Base-by-base conservation (phyloP, 2,797 vertebrate species). In the Naso thynnoides region DNA sequence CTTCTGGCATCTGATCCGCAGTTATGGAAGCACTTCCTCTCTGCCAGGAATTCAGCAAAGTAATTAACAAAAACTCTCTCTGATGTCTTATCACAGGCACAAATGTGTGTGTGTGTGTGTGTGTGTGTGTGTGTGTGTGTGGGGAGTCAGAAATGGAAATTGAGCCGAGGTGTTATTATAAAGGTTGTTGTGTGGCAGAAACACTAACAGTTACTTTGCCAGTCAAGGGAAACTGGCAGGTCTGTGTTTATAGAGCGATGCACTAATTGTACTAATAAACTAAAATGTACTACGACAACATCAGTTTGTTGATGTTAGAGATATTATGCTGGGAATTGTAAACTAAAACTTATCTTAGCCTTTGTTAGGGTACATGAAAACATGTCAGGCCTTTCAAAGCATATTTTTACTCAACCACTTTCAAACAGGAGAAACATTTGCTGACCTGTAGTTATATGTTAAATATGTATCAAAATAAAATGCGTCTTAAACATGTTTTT, bases 1-100 rank as follows among this genome's bases (percentile, higher is more conserved):
- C 74, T 73, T 50, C 76, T 83, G 62, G 56, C 83, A 73, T 87
- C 84, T 71, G 76, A 83, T 74, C 55, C 24, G 45, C 60, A 60
- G 76, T 89, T 70, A 84, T 84, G 71, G 88, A 89, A 88, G 86
- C 73, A 74, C 78, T 81, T 89, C 86, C 88, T 87, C 73, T 78
- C 64, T 86, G 76, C 78, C 85, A 87, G 83, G 87, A 93, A 90
- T 83, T 81, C 71, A 81, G 81, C 55, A 6, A 60, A 58, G 71
- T 73, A 87, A 91, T 90, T 87, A 88, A 79, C 83, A 70, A 75
- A 81, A 85, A 57, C 55, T 70, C 77, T 81, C 86, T 91, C 83
- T 85, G 86, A 91, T 86, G 77, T 89, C 73, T 90, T 89, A 88
- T 91, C 90, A 78, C 27, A 70, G 70, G 53, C 68, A 78, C 75